Evolutionary conservation across 2,888 invertebrate species (phyloP), one percentile per base, ranked within the genome.

Genomic region (Tetropium fuscum): DNA sequence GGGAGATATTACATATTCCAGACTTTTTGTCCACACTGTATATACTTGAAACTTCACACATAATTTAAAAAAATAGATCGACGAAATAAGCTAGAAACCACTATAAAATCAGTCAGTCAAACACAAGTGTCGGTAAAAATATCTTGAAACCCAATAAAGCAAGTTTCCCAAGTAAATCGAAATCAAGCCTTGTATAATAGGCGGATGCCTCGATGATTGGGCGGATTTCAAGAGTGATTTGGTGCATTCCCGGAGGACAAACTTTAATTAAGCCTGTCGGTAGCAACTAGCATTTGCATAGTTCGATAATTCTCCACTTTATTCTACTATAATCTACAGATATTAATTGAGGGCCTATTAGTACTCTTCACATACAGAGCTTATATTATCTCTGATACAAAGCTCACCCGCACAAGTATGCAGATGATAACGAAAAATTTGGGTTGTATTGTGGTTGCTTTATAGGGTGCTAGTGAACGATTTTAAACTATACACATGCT

Each of bases 201-300:
- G 47, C 19, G 19, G 30, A 47, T 4, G 10, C 27, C 11, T 22
- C 1, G 38, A 38, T 22, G 38, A 38, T 22, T 51, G 34, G 53
- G 53, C 20, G 41, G 30, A 44, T 43, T 34, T 53, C 44, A 32
- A 22, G 16, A 38, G 51, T 20, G 47, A 47, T 47, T 47, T 38
- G 47, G 45, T 63, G 63, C 63, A 63, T 63, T 55, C 63, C 53
- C 53, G 19, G 18, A 59, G 59, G 56, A 56, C 48, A 59, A 64
- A 53, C 61, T 64, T 64, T 62, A 53, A 60, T 64, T 60, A 64
- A 62, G 59, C 59, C 47, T 45, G 57, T 53, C 61, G 55, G 54
- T 58, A 41, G 53, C 48, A 56, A 55, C 53, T 57, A 59, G 53
- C 61, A 66, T 66, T 66, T 63, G 66, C 66, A 66, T 66, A 66